A percentile compares a stretch with the other conserved stretches of the same genome.
Evolutionary conservation across 2,888 invertebrate species (phyloP).

Genomic region (Crossocerus cetratus): DNA sequence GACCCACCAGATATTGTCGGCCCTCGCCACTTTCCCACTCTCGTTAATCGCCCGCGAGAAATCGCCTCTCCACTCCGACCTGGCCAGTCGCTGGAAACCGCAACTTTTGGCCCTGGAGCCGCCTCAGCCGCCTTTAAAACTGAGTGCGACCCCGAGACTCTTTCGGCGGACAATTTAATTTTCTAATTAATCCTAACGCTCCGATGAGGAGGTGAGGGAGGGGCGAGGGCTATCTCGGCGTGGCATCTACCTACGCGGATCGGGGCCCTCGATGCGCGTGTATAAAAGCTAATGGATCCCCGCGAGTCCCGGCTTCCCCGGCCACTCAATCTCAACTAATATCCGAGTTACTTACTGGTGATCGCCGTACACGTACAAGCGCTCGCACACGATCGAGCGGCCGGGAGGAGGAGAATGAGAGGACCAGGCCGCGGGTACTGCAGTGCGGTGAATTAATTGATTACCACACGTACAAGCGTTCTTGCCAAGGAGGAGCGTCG

Average conservation of each 20-base stretch:
- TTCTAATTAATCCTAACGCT: constrained; percentile 74
- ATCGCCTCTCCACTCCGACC: neutral
- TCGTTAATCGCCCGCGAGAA: constrained; percentile 4
- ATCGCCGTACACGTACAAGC: constrained; percentile 22
- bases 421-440: constrained; percentile 48
- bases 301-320: constrained; percentile 47
- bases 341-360: constrained; percentile 60
- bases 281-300: constrained; percentile 72
- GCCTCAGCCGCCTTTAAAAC: too few relatives aligned
- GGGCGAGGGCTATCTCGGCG: constrained; percentile 64
- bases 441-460: constrained; percentile 62
- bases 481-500: constrained; percentile 32
- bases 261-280: constrained; percentile 57
- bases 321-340: constrained; percentile 73
- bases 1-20: constrained; percentile 63
- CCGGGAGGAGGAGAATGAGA: constrained; percentile 22
- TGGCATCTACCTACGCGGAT: constrained; percentile 63
- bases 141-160: too few relatives aligned
- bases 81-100: neutral
- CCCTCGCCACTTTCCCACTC: constrained; percentile 31
- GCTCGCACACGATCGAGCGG: constrained; percentile 29
- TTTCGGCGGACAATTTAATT: constrained; percentile 75
- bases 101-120: too few relatives aligned
- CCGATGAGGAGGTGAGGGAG: constrained; percentile 46
- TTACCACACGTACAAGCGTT: constrained; percentile 57